A percentile compares a stretch with the other conserved stretches of the same genome.
phyloP scores from a whole-genome alignment of 53 echinoderm and acorn worm species.

The Patiria pectinifera region DNA sequence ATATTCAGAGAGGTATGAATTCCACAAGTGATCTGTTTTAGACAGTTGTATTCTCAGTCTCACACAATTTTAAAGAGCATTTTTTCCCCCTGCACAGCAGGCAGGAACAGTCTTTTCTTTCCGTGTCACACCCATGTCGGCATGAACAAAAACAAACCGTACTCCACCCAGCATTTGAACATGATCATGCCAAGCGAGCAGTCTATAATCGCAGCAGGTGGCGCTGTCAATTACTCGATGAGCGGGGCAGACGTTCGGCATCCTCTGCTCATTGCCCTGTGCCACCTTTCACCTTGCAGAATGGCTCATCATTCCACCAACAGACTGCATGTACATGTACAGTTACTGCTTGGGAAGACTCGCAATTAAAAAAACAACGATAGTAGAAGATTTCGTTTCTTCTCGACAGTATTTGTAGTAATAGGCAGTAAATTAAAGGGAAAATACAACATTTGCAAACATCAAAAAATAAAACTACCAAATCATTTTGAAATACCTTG shows the following conservation, averaged over 20 bases:
- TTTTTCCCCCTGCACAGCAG: not conserved
- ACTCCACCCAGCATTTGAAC: not conserved
- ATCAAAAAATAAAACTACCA: too few relatives aligned
- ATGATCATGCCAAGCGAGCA: not conserved
- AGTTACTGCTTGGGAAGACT: conserved; percentile 32
- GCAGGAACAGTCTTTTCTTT: not conserved
- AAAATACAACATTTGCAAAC: too few relatives aligned
- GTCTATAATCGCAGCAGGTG: conserved; percentile 34
- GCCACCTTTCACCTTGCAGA: not conserved
- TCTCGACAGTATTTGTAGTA: not conserved
- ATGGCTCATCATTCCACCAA: not conserved
- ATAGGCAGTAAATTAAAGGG: too few relatives aligned
- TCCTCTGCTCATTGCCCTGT: not conserved
- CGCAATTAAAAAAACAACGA: conserved; percentile 22
- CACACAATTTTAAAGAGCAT: too few relatives aligned
- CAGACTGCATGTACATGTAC: not conserved
- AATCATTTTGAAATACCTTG: too few relatives aligned
- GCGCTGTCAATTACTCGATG: conserved; percentile 20
- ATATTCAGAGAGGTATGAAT: too few relatives aligned
- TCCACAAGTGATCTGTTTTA: too few relatives aligned
- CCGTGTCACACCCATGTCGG: not conserved
- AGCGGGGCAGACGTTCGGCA: conserved; percentile 2
- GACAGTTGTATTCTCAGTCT: too few relatives aligned
- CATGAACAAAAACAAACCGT: not conserved
- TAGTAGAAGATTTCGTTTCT: conserved; percentile 15